These are phyloP conservation scores for Erinaceus europaeus DNA, from an alignment of 2,113 vertebrate genomes.

Conservation along the genomic window DNA sequence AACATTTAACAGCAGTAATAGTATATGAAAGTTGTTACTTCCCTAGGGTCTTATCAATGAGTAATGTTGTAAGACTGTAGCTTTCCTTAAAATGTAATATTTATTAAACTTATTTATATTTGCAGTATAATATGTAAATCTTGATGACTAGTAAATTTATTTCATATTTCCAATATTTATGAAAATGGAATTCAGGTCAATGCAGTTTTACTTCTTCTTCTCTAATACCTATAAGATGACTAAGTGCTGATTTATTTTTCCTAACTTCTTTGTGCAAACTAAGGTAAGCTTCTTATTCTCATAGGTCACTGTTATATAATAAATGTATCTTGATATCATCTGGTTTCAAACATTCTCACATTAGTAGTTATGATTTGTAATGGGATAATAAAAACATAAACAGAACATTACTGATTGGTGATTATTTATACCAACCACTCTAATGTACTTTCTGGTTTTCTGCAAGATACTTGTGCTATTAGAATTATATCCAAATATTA, in stretches of 20 bases:
- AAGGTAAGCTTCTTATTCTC: background rate
- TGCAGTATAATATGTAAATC: background rate
- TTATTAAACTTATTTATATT: too few relatives aligned
- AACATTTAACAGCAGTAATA: too few relatives aligned
- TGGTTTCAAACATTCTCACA: background rate
- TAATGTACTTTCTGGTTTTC: background rate
- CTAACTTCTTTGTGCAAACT: background rate
- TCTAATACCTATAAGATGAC: background rate
- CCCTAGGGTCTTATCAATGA: too few relatives aligned
- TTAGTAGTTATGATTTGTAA: background rate
- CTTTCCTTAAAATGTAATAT: too few relatives aligned
- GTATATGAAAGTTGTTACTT: too few relatives aligned
- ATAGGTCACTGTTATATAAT: background rate
- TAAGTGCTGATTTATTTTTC: background rate
- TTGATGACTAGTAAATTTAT: background rate
- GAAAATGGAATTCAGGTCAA: background rate
- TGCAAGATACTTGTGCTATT: background rate
- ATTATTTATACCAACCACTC: too few relatives aligned
- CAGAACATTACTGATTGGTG: background rate
- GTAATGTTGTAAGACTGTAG: too few relatives aligned
- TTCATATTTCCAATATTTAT: background rate
- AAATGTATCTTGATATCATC: background rate
- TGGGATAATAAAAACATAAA: background rate
- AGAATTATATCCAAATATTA: fast-evolving
- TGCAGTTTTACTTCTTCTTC: background rate